phyloP scores from a whole-genome alignment of 2,888 invertebrate species.

The Brassicogethes aeneus region DNA sequence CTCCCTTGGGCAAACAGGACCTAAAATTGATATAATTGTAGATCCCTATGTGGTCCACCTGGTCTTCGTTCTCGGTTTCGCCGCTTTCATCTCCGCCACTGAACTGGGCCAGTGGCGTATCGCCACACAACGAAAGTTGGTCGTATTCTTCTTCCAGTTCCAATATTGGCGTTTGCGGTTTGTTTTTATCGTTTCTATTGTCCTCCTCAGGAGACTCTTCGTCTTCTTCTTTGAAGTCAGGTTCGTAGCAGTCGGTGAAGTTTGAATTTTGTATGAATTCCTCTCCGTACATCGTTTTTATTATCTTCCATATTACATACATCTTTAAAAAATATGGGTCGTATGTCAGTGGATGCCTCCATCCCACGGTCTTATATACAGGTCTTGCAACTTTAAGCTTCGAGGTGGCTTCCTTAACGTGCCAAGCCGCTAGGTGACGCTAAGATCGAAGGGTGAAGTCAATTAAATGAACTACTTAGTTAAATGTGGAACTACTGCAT shows the following conservation, averaged over 20 bases:
- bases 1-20: conserved; percentile 45
- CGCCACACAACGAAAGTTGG: conserved; percentile 22
- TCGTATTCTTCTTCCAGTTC: neutral
- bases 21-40: conserved; percentile 37
- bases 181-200: too few species aligned
- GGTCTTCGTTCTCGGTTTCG: conserved; percentile 62
- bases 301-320: conserved; percentile 49
- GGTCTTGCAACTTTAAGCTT: too few species aligned
- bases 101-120: conserved; percentile 36
- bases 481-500: too few species aligned
- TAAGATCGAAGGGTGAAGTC: too few species aligned
- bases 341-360: conserved; percentile 1
- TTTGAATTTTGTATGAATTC: conserved; percentile 32
- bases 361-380: too few species aligned
- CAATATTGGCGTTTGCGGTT: neutral
- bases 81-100: conserved; percentile 54
- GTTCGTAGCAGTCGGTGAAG: conserved; percentile 6
- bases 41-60: conserved; percentile 44
- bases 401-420: too few species aligned
- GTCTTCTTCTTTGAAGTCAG: neutral
- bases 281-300: conserved; percentile 48
- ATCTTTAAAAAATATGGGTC: conserved; percentile 35
- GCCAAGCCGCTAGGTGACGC: too few species aligned
- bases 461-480: too few species aligned
- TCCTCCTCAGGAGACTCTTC: neutral